Evolutionary conservation across 2,113 vertebrate genomes (phyloP).

Genomic region (Canis aureus): DNA sequence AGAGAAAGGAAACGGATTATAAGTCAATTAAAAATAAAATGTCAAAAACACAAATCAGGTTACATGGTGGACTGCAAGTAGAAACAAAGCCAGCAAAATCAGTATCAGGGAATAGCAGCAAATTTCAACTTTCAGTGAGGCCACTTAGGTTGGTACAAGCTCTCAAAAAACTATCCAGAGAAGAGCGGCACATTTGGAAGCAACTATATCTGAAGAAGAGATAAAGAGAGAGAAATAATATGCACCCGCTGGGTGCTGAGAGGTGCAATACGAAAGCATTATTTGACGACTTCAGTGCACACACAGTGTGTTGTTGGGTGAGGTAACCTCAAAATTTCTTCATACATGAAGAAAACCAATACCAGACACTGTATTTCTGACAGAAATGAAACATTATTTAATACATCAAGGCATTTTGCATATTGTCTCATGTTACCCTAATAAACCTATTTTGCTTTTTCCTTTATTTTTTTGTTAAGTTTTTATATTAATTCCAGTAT

Average conservation of each 20-base stretch:
- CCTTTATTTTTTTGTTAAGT: neutral
- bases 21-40: constrained; percentile 55
- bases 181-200: neutral
- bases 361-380: neutral
- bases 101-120: neutral
- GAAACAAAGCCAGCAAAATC: constrained; percentile 21
- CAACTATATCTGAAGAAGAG: neutral
- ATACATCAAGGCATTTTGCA: neutral
- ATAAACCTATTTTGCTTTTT: neutral
- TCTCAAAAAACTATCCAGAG: neutral
- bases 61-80: neutral
- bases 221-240: neutral
- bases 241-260: neutral
- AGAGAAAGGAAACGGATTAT: neutral
- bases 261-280: neutral
- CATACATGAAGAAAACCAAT: neutral
- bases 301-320: neutral
- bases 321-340: neutral
- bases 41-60: constrained; percentile 11
- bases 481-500: neutral
- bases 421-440: constrained; percentile 7
- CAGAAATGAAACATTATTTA: constrained; percentile 25
- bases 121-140: neutral
- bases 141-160: neutral
- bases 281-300: neutral